phyloP scores from a whole-genome alignment of 2,113 vertebrate genomes.

The Vidua macroura region DNA sequence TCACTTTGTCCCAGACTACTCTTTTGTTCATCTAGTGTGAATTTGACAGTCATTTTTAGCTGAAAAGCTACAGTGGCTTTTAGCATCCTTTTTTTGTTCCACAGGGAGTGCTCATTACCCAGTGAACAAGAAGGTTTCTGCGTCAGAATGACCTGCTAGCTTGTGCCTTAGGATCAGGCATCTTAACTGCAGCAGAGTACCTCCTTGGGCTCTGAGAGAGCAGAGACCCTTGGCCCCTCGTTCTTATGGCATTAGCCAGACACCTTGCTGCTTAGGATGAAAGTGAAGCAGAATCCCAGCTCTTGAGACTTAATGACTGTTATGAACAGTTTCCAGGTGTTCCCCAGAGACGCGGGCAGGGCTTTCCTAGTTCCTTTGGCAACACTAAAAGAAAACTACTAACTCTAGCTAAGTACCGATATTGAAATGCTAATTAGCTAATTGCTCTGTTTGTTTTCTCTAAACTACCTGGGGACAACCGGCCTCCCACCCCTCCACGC shows the following conservation, averaged over 20 bases:
- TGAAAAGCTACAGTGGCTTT: background rate
- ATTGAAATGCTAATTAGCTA: no score
- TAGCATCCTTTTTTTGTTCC: background rate
- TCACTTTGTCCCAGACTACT: background rate
- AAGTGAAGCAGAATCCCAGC: background rate
- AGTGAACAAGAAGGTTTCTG: background rate
- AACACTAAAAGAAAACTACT: no score
- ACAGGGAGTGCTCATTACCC: background rate
- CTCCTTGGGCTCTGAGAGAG: fast-evolving
- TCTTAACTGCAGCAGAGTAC: background rate
- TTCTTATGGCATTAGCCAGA: background rate
- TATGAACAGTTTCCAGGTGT: no score
- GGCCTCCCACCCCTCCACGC: no score
- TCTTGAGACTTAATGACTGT: background rate
- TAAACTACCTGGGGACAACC: no score
- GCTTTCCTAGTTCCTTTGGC: no score
- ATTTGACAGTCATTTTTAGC: background rate
- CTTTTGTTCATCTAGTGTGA: background rate
- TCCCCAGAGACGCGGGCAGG: no score
- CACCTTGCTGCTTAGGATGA: background rate
- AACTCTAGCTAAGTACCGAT: no score
- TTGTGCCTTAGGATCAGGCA: background rate
- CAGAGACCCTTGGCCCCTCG: background rate
- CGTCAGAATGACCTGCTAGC: background rate
- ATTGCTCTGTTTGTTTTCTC: no score